phyloP scores from a whole-genome alignment of 2,113 vertebrate species.

The Elanus axillaris region DNA sequence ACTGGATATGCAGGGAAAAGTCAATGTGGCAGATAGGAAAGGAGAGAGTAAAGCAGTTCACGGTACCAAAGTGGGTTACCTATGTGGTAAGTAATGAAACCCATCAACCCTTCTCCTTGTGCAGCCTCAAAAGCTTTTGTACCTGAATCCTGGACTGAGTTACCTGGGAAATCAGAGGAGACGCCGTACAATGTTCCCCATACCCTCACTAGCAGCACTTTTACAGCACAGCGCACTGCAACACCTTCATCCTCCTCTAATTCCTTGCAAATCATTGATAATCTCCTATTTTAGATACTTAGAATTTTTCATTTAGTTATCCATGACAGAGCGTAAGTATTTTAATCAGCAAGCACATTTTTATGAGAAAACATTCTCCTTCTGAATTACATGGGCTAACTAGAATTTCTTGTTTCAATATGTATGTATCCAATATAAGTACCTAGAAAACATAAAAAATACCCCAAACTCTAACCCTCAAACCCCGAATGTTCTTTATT shows the following conservation, averaged over 20 bases:
- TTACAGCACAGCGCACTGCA: background rate
- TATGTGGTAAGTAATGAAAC: background rate
- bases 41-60: background rate
- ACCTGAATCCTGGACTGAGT: background rate
- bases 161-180: background rate
- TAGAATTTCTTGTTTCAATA: background rate
- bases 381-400: background rate
- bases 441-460: background rate
- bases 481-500: background rate
- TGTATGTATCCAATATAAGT: background rate
- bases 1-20: background rate
- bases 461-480: background rate
- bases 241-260: background rate
- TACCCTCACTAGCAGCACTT: background rate
- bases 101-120: background rate
- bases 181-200: background rate
- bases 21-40: background rate
- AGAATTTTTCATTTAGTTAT: background rate
- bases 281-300: background rate
- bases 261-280: background rate
- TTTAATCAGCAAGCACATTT: background rate
- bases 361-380: background rate
- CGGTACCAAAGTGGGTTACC: background rate
- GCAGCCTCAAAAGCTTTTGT: background rate
- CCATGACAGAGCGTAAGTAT: background rate